Percentiles rank a stretch among this genome's conserved stretches.
phyloP scores from a whole-genome alignment of 1,140 invertebrate species.

The Rhagoletis zephyria region DNA sequence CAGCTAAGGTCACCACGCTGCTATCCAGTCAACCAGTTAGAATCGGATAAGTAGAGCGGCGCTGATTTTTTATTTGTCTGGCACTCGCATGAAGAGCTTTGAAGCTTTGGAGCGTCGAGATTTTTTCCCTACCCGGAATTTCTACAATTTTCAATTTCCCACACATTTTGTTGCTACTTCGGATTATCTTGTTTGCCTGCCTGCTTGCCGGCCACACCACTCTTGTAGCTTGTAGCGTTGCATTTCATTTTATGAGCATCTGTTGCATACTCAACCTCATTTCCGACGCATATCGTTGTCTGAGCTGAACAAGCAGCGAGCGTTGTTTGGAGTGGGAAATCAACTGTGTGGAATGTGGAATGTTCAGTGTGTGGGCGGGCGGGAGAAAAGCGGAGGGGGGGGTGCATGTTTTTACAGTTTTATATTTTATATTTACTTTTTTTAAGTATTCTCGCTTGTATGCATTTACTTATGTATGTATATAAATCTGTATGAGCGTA shows the following conservation, averaged over 20 bases:
- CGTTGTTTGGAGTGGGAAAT: neutral
- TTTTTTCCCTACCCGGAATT: too few relatives aligned
- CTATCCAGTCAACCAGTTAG: too few relatives aligned
- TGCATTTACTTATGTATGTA: neutral
- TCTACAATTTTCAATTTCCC: neutral
- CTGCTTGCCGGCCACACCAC: neutral
- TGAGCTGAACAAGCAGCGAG: neutral
- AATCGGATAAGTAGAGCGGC: too few relatives aligned
- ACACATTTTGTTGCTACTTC: neutral
- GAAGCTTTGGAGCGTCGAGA: neutral
- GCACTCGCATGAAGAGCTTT: too few relatives aligned
- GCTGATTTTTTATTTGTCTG: too few relatives aligned
- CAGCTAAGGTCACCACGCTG: too few relatives aligned
- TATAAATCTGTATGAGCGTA: neutral
- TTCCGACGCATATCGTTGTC: neutral
- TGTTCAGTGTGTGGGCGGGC: neutral
- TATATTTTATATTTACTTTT: neutral
- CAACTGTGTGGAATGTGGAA: neutral
- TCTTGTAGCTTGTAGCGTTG: neutral
- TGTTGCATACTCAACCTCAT: conserved; percentile 1
- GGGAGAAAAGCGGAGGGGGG: neutral
- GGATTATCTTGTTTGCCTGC: neutral
- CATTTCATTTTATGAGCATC: conserved; percentile 16
- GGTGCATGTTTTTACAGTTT: neutral
- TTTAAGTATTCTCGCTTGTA: neutral